Conservation (phyloP, 1,140 invertebrate genomes). For the Physella acuta region DNA sequence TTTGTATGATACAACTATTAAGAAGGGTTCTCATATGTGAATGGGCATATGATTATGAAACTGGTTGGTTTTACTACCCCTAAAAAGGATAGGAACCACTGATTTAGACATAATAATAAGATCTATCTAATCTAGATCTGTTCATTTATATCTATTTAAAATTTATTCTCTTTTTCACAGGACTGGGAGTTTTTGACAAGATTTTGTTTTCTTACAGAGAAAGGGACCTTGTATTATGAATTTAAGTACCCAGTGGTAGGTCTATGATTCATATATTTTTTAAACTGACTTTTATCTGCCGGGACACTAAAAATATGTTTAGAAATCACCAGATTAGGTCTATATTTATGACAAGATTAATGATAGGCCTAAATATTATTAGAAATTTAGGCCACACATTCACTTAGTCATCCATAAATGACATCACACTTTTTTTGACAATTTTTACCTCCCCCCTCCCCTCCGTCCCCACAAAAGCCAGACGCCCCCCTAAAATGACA, state of each 20-base stretch:
- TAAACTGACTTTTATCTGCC: neutral
- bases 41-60: too few relatives aligned
- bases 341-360: neutral
- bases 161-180: slow-evolving; percentile 33
- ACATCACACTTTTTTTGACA: neutral
- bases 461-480: too few relatives aligned
- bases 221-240: slow-evolving; percentile 38
- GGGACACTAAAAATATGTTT: too few relatives aligned
- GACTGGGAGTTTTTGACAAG: slow-evolving; percentile 47
- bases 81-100: too few relatives aligned
- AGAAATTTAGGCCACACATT: too few relatives aligned
- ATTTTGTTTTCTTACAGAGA: slow-evolving; percentile 47
- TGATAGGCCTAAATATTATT: neutral
- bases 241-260: slow-evolving; percentile 48
- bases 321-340: neutral
- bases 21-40: neutral
- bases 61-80: too few relatives aligned
- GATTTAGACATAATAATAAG: too few relatives aligned
- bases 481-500: too few relatives aligned
- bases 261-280: neutral
- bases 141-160: neutral
- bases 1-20: neutral
- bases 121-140: neutral
- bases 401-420: neutral
- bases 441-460: neutral